Percentiles rank a stretch among this genome's conserved stretches.
These are phyloP conservation scores for Eupithecia subfuscata DNA, from an alignment of 2,888 invertebrate species.

Conservation along the genomic window DNA sequence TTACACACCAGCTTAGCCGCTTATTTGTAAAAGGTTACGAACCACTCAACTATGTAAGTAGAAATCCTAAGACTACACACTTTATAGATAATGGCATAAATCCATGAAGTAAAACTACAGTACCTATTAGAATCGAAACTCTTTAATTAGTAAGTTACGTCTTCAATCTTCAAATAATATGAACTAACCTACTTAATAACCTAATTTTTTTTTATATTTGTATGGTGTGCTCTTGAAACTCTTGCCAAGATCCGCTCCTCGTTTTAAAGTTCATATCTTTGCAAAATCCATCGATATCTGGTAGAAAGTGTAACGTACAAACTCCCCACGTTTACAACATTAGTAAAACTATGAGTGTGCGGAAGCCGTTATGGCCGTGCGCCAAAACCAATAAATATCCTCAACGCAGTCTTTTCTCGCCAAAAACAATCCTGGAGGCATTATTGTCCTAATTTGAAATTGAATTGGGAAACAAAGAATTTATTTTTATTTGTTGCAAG, in stretches of 20 bases:
- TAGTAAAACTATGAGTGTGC: slow-evolving; percentile 8
- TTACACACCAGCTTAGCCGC: background rate
- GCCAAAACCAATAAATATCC: slow-evolving; percentile 45
- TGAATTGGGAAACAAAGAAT: slow-evolving; percentile 3
- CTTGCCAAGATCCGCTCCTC: background rate
- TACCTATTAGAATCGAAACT: too few species aligned
- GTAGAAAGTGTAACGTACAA: background rate
- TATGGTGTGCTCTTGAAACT: background rate
- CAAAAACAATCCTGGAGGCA: slow-evolving; percentile 39
- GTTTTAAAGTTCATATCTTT: background rate
- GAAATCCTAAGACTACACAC: too few species aligned
- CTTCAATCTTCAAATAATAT: too few species aligned
- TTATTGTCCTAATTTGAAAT: slow-evolving; percentile 33
- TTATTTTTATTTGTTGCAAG: background rate
- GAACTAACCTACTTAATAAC: too few species aligned
- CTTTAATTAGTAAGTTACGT: too few species aligned
- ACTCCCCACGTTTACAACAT: background rate
- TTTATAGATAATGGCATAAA: too few species aligned
- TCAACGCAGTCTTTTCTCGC: slow-evolving; percentile 41
- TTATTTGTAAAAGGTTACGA: background rate
- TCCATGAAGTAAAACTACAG: too few species aligned
- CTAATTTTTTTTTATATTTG: background rate
- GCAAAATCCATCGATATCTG: background rate
- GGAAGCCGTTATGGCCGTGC: slow-evolving; percentile 37
- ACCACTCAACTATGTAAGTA: background rate